Conservation (phyloP, 2,113 vertebrate species). For the Paramisgurnus dabryanus region DNA sequence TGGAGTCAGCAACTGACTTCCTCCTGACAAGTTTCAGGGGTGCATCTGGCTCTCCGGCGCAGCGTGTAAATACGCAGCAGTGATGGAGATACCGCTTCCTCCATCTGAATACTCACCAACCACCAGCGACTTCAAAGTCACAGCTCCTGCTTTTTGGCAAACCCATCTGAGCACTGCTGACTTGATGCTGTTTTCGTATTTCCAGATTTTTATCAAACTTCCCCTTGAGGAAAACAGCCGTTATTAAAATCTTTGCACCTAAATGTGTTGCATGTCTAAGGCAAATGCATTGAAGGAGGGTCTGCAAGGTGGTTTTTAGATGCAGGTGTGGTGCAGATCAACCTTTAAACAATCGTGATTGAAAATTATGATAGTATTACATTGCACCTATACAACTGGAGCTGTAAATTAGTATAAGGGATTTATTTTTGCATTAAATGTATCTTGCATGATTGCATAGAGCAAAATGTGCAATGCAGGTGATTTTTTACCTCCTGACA, state of each 20-base stretch:
- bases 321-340: neutral
- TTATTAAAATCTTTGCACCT: constrained; percentile 50
- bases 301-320: neutral
- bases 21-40: constrained; percentile 35
- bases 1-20: constrained; percentile 55
- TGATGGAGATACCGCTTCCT: constrained; percentile 57
- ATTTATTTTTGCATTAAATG: too few relatives aligned
- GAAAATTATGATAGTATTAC: too few relatives aligned
- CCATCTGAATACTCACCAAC: constrained; percentile 43
- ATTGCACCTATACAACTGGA: too few relatives aligned
- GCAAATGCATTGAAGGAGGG: neutral
- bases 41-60: constrained; percentile 27
- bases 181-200: constrained; percentile 45
- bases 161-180: constrained; percentile 39
- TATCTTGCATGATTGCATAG: too few relatives aligned
- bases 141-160: constrained; percentile 34
- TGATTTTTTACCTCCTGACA: too few relatives aligned
- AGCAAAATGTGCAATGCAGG: too few relatives aligned
- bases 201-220: constrained; percentile 54
- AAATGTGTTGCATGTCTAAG: neutral
- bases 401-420: too few relatives aligned
- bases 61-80: constrained; percentile 34
- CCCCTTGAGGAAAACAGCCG: constrained; percentile 49
- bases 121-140: constrained; percentile 40
- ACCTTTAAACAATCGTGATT: too few relatives aligned